A percentile compares a stretch with the other conserved stretches of the same genome.
Conservation (phyloP, 1,140 invertebrate genomes). For the Apocrypta bakeri region DNA sequence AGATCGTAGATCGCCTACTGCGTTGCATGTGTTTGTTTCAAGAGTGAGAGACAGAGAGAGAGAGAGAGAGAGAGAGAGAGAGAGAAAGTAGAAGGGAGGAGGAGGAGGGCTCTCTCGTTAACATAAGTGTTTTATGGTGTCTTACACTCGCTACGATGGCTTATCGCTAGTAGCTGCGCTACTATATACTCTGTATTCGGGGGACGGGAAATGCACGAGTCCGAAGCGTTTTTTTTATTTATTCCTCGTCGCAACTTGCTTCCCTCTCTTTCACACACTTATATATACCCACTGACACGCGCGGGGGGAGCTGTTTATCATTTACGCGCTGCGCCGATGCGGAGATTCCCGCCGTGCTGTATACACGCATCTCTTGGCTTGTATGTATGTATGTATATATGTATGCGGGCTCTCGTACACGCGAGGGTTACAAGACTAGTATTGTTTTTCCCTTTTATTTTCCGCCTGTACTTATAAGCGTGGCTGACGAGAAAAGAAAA, state of each 20-base stretch:
- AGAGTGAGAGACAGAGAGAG: neutral
- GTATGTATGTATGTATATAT: neutral
- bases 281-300: neutral
- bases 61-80: neutral
- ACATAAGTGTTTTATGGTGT: constrained; percentile 46
- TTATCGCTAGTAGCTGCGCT: constrained; percentile 22
- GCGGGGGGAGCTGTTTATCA: constrained; percentile 38
- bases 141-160: constrained; percentile 39
- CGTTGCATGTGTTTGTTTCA: constrained; percentile 24
- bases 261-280: neutral
- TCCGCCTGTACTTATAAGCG: neutral
- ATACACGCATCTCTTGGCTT: neutral
- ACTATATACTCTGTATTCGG: constrained; percentile 35
- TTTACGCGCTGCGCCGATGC: constrained; percentile 12
- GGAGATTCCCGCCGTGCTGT: neutral
- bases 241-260: neutral
- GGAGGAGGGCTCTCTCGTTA: constrained; percentile 36
- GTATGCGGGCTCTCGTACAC: neutral
- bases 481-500: neutral
- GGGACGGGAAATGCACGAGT: constrained; percentile 29
- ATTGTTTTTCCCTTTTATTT: neutral
- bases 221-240: neutral
- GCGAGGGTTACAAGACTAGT: too few relatives aligned
- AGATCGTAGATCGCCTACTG: constrained; percentile 31
- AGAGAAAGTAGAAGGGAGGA: neutral